Base-by-base conservation (phyloP, 2,888 invertebrate genomes). In the Phoenoteleia sp. region DNA sequence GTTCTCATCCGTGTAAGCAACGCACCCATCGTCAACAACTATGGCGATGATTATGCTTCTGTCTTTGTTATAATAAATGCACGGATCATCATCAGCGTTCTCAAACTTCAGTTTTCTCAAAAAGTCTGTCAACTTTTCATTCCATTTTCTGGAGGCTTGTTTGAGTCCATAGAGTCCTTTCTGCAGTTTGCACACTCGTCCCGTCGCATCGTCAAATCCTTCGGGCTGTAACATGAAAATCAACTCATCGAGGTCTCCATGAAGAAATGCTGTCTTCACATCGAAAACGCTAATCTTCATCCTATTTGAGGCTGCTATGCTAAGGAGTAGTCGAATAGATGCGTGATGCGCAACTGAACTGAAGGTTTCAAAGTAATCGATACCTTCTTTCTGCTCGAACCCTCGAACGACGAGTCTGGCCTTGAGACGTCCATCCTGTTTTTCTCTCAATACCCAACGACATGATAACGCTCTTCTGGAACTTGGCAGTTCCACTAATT, bases 51-150 rank as follows among this genome's bases (percentile, higher is more conserved):
- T 86, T 0, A 88, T 58, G 19, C 29, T 86, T 75, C 21, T 87
- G 7, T 88, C 75, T 58, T 83, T 17, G 58, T 89, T 89, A 36
- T 89, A 90, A 39, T 87, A 88, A 11, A 90, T 79, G 58, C 90
- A 90, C 1, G 88, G 89, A 74, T 90, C 88, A 72, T 89, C 89
- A 80, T 90, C 90, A 3, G 87, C 88, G 42, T 15, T 42, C 15
- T 27, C 42, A 88, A 88, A 0, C 81, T 86, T 15, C 11, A 36
- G 11, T 36, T 5, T 36, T n/a, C n/a, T n/a, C n/a, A n/a, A n/a
- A n/a, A n/a, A n/a, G n/a, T n/a, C n/a, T n/a, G n/a, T n/a, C n/a
- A n/a, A n/a, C n/a, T n/a, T n/a, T n/a, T n/a, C n/a, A n/a, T n/a
- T n/a, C n/a, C n/a, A n/a, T n/a, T n/a, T n/a, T n/a, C n/a, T n/a